A percentile compares a stretch with the other conserved stretches of the same genome.
phyloP scores from a whole-genome alignment of 2,888 invertebrate genomes.

The Glyphotaelius pellucidus region DNA sequence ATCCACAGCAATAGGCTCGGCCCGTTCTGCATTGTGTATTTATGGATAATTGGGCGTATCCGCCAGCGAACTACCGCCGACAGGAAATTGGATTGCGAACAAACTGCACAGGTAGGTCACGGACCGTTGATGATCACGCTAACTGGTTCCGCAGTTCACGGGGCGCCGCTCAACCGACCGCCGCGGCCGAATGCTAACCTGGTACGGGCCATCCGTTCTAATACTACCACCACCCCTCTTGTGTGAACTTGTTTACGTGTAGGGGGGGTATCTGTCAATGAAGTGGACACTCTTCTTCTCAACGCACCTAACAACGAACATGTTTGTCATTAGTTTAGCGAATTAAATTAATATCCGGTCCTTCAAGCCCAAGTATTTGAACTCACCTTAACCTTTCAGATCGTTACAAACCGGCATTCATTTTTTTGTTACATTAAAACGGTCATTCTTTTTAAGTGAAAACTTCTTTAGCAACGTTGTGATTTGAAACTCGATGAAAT shows the following conservation, averaged over 20 bases:
- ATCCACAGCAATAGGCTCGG: constrained; percentile 44
- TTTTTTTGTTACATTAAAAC: no score
- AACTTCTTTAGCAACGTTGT: no score
- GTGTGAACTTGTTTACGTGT: neutral
- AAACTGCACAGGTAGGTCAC: constrained; percentile 25
- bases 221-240: neutral
- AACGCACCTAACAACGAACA: neutral
- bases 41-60: constrained; percentile 65
- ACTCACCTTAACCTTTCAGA: no score
- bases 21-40: constrained; percentile 62
- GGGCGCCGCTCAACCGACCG: neutral
- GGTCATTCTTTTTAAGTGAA: no score
- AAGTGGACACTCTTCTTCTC: neutral
- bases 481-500: no score
- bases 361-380: no score
- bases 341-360: no score
- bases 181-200: constrained; percentile 1
- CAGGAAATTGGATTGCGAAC: constrained; percentile 65
- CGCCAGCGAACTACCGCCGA: constrained; percentile 49
- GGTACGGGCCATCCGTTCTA: neutral
- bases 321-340: no score
- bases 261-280: neutral
- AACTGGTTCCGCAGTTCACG: constrained; percentile 17
- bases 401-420: no score
- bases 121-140: constrained; percentile 42